Base-by-base conservation (phyloP, 2,888 invertebrate species). In the Bellardia bayeri region DNA sequence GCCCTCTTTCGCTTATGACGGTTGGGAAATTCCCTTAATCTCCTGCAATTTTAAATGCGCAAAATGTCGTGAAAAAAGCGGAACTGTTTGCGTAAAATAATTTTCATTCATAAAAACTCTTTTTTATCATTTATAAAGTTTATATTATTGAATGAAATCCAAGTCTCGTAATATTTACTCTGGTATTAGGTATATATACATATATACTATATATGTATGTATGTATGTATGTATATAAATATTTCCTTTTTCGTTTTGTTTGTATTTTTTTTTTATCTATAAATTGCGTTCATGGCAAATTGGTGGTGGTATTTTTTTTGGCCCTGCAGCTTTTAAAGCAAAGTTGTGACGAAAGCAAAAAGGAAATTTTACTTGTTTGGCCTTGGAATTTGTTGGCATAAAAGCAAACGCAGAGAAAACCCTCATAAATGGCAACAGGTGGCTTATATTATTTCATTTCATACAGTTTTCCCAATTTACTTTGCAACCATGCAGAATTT, bases 31-130 rank as follows among this genome's bases (percentile, higher is more conserved):
- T 42, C 56, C 56, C 9, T n/a, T 64, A 16, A 64, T 42, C n/a
- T 16, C 40, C 45, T 3, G 16, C 11, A 42, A 14, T 45, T 54
- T 16, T 33, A 79, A 71, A 37, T 79, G 79, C 85, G 75, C 75
- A 85, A 64, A 45, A 5, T 42, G 11, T 23, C 13, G 30, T 5
- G 3, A 30, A 40, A 40, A 54, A 54, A 37, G 9, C 33, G 45
- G 58, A 51, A 71, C 51, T 42, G 33, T 71, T 75, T 90, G 90
- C 91, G 90, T 91, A 90, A 90, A 87, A 82, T 23, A 69, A 61
- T 56, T 89, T 90, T 89, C 90, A 89, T 89, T 89, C 89, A 89
- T 88, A 84, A 88, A 85, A 72, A 51, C 40, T 30, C 13, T 23
- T n/a, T 74, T 23, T n/a, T 74, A 81, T 58, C 40, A 6, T 64